These are phyloP conservation scores for Melanaphis sacchari DNA, from an alignment of 1,140 invertebrate genomes.

Conservation along the genomic window DNA sequence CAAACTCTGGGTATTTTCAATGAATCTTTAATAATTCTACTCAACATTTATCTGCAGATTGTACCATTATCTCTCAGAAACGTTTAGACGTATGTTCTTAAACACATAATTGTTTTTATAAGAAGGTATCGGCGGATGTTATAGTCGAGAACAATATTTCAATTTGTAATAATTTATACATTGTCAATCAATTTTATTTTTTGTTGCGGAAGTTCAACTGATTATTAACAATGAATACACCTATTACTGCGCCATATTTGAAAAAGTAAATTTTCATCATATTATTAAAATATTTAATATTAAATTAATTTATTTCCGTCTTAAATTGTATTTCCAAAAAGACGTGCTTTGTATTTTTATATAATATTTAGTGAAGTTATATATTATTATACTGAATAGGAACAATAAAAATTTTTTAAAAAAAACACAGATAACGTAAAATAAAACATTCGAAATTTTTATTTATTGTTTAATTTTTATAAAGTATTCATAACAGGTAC, in stretches of 20 bases:
- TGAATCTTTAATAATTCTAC: not conserved
- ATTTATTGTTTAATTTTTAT: not conserved
- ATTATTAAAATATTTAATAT: not conserved
- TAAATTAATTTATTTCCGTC: not conserved
- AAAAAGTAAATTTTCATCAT: not conserved
- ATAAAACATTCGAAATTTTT: not conserved
- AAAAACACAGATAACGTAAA: not conserved
- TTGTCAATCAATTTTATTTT: not conserved
- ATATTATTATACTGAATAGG: not conserved
- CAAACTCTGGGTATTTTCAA: not conserved
- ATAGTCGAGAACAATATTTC: not conserved
- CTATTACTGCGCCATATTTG: not conserved
- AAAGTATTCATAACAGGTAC: conserved; percentile 5
- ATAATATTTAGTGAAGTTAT: not conserved
- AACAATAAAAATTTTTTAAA: not conserved
- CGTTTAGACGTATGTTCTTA: not conserved
- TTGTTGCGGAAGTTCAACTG: not conserved
- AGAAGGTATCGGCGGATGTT: not conserved
- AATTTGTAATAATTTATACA: not conserved
- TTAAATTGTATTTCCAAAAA: not conserved
- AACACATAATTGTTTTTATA: not conserved
- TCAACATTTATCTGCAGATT: not conserved
- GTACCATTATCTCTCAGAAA: not conserved
- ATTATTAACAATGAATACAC: not conserved
- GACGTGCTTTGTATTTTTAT: not conserved